phyloP scores from a whole-genome alignment of 35 echinoderm and acorn worm species.

The Ophiothrix spiculata region DNA sequence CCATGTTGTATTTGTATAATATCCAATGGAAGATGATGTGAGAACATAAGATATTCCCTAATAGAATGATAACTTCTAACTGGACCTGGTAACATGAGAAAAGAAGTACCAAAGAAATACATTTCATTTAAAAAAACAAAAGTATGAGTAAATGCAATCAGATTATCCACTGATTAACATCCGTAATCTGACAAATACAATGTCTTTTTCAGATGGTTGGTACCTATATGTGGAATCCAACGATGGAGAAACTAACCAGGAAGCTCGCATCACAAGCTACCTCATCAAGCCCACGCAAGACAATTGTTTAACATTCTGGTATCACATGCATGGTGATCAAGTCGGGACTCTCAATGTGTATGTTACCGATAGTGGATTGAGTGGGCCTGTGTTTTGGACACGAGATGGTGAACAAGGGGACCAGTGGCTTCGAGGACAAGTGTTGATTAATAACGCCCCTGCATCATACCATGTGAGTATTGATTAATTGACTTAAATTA shows the following conservation, averaged over 20 bases:
- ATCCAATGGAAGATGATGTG: no score
- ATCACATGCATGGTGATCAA: constrained; percentile 71
- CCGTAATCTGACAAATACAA: not conserved
- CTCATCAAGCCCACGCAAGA: not conserved
- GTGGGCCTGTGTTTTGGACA: constrained; percentile 10
- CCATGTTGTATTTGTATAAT: no score
- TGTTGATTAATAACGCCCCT: not conserved
- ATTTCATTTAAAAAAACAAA: no score
- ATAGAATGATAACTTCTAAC: no score
- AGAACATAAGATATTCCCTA: no score
- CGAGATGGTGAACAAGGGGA: not conserved
- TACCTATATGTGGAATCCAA: constrained; percentile 26
- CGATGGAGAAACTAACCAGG: not conserved
- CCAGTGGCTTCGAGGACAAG: constrained; percentile 12
- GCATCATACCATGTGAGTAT: not conserved
- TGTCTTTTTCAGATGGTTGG: constrained; percentile 8
- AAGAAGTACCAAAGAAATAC: no score
- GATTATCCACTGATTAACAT: no score
- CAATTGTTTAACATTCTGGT: constrained; percentile 67
- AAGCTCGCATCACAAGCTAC: constrained; percentile 4
- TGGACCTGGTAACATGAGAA: no score
- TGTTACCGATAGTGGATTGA: not conserved
- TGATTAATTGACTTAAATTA: no score
- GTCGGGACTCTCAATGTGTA: constrained; percentile 54
- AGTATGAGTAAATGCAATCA: no score